Evolutionary conservation across 2,797 vertebrate species (phyloP).

Genomic region (Cyprinodon diabolis): DNA sequence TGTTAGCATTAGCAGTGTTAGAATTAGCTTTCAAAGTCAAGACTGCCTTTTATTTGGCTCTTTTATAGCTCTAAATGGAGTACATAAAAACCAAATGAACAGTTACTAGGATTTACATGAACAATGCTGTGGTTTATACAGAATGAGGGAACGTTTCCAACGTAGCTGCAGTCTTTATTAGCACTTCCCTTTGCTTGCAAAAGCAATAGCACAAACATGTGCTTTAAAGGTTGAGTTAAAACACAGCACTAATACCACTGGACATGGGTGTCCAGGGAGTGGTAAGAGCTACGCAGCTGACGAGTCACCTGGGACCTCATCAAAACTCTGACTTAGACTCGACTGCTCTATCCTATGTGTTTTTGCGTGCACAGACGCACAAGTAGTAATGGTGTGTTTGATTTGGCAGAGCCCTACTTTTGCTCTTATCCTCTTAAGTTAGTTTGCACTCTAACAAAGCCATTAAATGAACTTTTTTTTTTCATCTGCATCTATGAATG

Average conservation of each 20-base stretch:
- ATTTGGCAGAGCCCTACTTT: conserved; percentile 30
- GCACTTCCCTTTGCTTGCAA: conserved; percentile 8
- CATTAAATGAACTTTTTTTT: conserved; percentile 19
- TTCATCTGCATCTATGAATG: conserved; percentile 3
- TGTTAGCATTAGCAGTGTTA: neutral
- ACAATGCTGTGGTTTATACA: neutral
- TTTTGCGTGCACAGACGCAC: conserved; percentile 17
- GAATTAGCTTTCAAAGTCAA: neutral
- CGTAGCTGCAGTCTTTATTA: conserved; percentile 3
- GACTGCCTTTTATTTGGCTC: neutral
- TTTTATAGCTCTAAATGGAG: neutral
- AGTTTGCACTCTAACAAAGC: conserved; percentile 32
- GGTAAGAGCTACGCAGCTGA: conserved; percentile 39
- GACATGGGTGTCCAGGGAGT: conserved; percentile 23
- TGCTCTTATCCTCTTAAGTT: conserved; percentile 26
- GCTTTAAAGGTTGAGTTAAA: conserved; percentile 28
- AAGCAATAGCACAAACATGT: conserved; percentile 31
- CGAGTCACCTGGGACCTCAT: conserved; percentile 56
- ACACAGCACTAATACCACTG: conserved; percentile 37
- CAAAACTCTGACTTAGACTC: conserved; percentile 59
- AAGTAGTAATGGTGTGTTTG: conserved; percentile 25
- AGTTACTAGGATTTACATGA: neutral
- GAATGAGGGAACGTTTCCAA: neutral
- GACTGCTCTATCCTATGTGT: conserved; percentile 34
- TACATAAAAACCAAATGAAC: neutral